Conservation (phyloP, 2,888 invertebrate species). For the Microchrysa polita region DNA sequence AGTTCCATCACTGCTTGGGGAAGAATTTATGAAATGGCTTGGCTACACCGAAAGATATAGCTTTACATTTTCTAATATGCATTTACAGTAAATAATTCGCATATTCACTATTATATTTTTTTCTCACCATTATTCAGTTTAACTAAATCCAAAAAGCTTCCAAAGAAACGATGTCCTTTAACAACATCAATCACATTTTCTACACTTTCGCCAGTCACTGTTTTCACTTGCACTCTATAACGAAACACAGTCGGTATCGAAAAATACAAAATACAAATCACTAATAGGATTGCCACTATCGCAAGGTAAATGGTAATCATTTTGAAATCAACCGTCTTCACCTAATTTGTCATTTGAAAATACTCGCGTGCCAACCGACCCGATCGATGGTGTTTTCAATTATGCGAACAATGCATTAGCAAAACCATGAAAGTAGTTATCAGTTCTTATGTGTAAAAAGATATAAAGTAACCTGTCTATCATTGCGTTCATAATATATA, state of each 20-base stretch:
- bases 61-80: too few relatives aligned
- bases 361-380: not conserved
- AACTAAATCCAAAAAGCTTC: constrained; percentile 58
- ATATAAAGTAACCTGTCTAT: too few relatives aligned
- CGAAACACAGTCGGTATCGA: constrained; percentile 13
- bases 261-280: constrained; percentile 4
- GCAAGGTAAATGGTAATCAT: not conserved
- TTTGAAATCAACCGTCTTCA: not conserved
- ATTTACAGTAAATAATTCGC: too few relatives aligned
- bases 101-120: not conserved
- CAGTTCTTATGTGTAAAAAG: too few relatives aligned
- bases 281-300: not conserved
- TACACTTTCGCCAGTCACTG: constrained; percentile 22
- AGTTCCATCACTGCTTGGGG: too few relatives aligned
- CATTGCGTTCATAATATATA: too few relatives aligned
- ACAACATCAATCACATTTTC: constrained; percentile 41
- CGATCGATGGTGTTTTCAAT: not conserved
- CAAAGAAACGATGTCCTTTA: constrained; percentile 57
- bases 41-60: too few relatives aligned
- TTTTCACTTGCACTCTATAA: constrained; percentile 17
- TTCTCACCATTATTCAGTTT: constrained; percentile 55
- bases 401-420: not conserved
- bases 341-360: not conserved
- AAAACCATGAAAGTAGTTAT: not conserved
- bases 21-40: too few relatives aligned